A percentile compares a stretch with the other conserved stretches of the same genome.
Evolutionary conservation across 2,797 vertebrate genomes (phyloP).

Genomic region (Aulostomus chinensis): DNA sequence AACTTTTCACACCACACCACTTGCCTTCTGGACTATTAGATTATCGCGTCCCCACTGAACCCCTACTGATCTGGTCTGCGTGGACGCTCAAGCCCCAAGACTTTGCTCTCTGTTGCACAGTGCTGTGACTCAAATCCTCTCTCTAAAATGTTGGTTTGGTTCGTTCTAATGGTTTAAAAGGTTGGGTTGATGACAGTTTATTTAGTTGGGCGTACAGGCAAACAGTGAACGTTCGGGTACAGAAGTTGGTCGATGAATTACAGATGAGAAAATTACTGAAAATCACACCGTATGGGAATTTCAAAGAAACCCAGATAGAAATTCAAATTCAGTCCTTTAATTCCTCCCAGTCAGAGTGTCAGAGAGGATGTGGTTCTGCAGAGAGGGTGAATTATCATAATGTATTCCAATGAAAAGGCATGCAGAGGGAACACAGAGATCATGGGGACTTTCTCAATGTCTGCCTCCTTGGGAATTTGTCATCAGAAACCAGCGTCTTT

Average conservation of each 20-base stretch:
- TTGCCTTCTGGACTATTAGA: too few relatives aligned
- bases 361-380: slow-evolving; percentile 46
- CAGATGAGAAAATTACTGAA: slow-evolving; percentile 21
- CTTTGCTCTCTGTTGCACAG: too few relatives aligned
- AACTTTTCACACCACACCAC: too few relatives aligned
- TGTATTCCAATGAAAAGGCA: slow-evolving; percentile 61
- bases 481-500: slow-evolving; percentile 64
- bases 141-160: too few relatives aligned
- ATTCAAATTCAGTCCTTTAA: slow-evolving; percentile 44
- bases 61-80: too few relatives aligned
- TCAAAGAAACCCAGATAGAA: slow-evolving; percentile 39
- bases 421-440: slow-evolving; percentile 51
- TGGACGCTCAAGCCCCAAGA: too few relatives aligned
- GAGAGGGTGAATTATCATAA: slow-evolving; percentile 67
- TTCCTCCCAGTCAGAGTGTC: slow-evolving; percentile 35
- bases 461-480: slow-evolving; percentile 56
- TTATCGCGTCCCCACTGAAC: too few relatives aligned
- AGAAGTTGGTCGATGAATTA: slow-evolving; percentile 26
- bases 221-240: not conserved
- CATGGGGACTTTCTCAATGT: slow-evolving; percentile 59
- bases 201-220: slow-evolving; percentile 4
- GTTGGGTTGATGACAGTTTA: not conserved
- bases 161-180: too few relatives aligned
- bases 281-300: slow-evolving; percentile 19
- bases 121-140: too few relatives aligned